These are phyloP conservation scores for Mesembrinibis cayennensis DNA, from an alignment of 2,113 vertebrate genomes.

Conservation along the genomic window DNA sequence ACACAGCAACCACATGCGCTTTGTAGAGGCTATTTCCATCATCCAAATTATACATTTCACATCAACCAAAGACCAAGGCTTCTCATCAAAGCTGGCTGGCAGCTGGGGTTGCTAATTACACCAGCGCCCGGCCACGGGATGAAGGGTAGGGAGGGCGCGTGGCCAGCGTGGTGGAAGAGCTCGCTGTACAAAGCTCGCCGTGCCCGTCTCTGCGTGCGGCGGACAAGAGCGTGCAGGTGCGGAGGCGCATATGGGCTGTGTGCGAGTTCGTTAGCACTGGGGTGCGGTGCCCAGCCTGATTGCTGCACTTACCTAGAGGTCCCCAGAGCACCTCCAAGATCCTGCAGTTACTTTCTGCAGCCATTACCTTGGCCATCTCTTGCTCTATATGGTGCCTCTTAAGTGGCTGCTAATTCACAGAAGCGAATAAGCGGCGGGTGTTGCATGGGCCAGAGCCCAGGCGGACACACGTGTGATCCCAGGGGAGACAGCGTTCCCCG, in stretches of 20 bases:
- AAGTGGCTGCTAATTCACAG: background rate
- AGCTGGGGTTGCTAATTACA: slow-evolving; percentile 25
- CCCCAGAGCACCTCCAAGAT: background rate
- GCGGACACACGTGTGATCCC: background rate
- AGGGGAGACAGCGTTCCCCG: background rate
- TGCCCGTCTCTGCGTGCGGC: accelerated
- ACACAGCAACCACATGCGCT: slow-evolving; percentile 14
- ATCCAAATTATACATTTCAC: slow-evolving; percentile 54
- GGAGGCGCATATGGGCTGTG: accelerated
- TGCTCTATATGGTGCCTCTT: background rate
- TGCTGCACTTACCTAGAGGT: background rate
- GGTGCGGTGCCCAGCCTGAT: accelerated
- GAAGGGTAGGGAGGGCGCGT: accelerated
- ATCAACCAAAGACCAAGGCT: background rate
- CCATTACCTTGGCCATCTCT: background rate
- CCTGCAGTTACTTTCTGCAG: background rate
- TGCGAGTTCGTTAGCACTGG: background rate
- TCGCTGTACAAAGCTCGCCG: background rate
- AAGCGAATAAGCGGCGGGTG: background rate
- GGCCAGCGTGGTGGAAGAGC: background rate
- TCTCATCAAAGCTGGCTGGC: slow-evolving; percentile 54
- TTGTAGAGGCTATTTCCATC: slow-evolving; percentile 66
- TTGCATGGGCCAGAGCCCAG: background rate
- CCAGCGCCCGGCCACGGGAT: background rate
- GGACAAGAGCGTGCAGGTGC: background rate